Conservation (phyloP, 2,888 invertebrate species). For the Melieria omissa region DNA sequence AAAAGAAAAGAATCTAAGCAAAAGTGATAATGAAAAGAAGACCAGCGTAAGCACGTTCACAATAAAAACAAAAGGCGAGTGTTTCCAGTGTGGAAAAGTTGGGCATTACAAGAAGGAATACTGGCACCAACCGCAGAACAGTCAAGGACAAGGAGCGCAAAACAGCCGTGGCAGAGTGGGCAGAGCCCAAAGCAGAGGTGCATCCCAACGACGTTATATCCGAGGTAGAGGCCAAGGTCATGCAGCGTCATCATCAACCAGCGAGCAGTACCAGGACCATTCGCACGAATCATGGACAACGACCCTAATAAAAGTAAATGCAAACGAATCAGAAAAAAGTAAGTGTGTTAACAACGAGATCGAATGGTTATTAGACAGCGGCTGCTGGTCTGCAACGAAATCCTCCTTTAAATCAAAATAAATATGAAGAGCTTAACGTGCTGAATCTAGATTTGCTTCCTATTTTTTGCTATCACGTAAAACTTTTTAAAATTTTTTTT, state of each 20-base stretch:
- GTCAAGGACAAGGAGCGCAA: constrained; percentile 3
- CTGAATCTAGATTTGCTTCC: too few relatives aligned
- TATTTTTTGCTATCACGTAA: too few relatives aligned
- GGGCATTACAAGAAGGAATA: constrained; percentile 16
- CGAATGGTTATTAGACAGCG: too few relatives aligned
- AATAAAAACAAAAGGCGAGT: constrained; percentile 15
- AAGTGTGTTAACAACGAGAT: too few relatives aligned
- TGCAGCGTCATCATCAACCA: background rate
- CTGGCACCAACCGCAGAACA: constrained; percentile 10
- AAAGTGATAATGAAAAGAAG: constrained; percentile 12
- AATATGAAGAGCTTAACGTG: too few relatives aligned
- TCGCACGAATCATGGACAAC: constrained; percentile 9
- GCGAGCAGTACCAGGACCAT: background rate
- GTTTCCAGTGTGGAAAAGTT: constrained; percentile 10
- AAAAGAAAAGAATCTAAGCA: constrained; percentile 7
- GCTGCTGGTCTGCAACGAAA: too few relatives aligned
- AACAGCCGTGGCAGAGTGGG: background rate
- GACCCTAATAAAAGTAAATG: too few relatives aligned
- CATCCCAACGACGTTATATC: background rate
- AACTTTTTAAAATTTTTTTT: too few relatives aligned
- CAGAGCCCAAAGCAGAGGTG: constrained; percentile 10
- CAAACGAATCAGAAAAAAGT: too few relatives aligned
- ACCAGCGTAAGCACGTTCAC: constrained; percentile 16
- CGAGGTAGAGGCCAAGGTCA: constrained; percentile 10
- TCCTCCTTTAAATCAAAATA: too few relatives aligned